phyloP scores from a whole-genome alignment of 2,113 vertebrate genomes.

The Pseudopodoces humilis region DNA sequence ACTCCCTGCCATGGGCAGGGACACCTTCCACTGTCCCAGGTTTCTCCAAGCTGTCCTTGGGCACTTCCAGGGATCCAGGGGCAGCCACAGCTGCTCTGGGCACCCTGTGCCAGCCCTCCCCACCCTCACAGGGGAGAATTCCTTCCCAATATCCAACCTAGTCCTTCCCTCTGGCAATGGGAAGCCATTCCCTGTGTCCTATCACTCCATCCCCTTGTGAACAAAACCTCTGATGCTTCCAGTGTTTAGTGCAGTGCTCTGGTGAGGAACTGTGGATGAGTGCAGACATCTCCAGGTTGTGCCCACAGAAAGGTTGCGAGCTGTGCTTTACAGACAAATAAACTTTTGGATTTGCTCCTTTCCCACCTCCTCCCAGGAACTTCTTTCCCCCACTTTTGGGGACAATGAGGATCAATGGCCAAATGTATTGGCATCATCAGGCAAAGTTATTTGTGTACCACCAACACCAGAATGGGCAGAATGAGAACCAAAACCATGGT shows the following conservation, averaged over 20 bases:
- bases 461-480: neutral
- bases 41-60: neutral
- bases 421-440: rapidly evolving
- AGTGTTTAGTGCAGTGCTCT: neutral
- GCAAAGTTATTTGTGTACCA: no score
- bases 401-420: neutral
- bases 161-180: neutral
- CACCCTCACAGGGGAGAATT: neutral
- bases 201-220: no score
- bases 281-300: neutral
- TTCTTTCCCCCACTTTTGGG: neutral
- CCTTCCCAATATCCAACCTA: neutral
- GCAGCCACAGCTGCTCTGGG: neutral
- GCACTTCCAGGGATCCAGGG: neutral
- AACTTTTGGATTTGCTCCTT: neutral
- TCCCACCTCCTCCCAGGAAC: neutral
- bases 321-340: neutral
- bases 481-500: neutral
- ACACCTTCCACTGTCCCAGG: neutral
- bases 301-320: neutral
- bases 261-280: neutral
- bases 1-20: neutral
- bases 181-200: neutral
- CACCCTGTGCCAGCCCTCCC: rapidly evolving
- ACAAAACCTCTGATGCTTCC: neutral